phyloP scores from a whole-genome alignment of 2,888 invertebrate genomes.

The Steinernema scapterisci region DNA sequence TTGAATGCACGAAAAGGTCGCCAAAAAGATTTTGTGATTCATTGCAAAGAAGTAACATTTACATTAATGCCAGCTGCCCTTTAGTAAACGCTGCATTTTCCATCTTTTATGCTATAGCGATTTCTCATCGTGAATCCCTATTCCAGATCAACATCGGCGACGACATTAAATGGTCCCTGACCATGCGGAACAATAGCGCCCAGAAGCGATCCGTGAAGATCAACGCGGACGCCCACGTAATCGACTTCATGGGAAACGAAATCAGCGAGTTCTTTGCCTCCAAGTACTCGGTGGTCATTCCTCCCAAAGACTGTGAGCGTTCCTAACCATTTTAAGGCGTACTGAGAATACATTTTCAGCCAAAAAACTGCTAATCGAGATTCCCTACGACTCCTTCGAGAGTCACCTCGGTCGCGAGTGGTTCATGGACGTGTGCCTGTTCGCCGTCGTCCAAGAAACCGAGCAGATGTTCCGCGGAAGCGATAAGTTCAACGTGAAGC shows the following conservation, averaged over 20 bases:
- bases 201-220: background rate
- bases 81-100: too few species aligned
- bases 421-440: slow-evolving; percentile 3
- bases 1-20: too few species aligned
- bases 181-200: slow-evolving; percentile 9
- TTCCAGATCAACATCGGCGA: slow-evolving; percentile 3
- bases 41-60: too few species aligned
- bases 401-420: slow-evolving; percentile 10
- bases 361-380: background rate
- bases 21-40: too few species aligned
- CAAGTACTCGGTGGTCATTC: background rate
- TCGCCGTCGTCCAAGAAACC: slow-evolving; percentile 34
- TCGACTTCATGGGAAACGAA: slow-evolving; percentile 10
- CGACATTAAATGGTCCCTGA: background rate
- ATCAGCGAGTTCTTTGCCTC: background rate
- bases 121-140: background rate
- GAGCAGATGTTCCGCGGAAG: slow-evolving; percentile 31
- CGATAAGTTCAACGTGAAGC: slow-evolving; percentile 37
- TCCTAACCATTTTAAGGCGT: background rate
- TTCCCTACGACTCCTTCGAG: slow-evolving; percentile 28
- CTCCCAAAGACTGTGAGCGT: background rate
- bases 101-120: too few species aligned
- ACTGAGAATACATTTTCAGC: background rate
- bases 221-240: background rate
- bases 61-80: too few species aligned